Evolutionary conservation across 2,888 invertebrate genomes (phyloP).

Genomic region (Polia nebulosa): DNA sequence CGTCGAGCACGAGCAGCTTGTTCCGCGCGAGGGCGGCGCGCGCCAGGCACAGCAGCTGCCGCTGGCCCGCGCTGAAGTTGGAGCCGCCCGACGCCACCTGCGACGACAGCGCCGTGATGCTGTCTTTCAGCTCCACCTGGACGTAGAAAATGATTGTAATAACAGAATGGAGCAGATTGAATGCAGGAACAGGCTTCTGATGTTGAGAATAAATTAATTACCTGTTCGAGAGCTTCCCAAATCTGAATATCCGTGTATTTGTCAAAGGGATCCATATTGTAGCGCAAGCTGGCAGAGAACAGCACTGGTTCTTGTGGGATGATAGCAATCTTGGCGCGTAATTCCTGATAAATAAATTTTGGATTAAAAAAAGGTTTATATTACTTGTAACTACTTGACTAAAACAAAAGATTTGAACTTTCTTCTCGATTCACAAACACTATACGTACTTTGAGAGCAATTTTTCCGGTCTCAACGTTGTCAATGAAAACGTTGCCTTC

Average conservation of each 20-base stretch:
- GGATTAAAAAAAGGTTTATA: not conserved
- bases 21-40: constrained; percentile 95
- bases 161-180: not conserved
- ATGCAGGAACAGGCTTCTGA: too few relatives aligned
- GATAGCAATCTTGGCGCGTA: constrained; percentile 92
- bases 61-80: constrained; percentile 97
- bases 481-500: constrained; percentile 95
- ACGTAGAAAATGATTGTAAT: not conserved
- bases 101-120: constrained; percentile 91
- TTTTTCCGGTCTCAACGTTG: constrained; percentile 92
- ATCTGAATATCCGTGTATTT: constrained; percentile 90
- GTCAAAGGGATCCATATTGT: constrained; percentile 92
- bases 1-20: constrained; percentile 96
- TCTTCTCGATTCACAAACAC: not conserved
- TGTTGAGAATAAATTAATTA: constrained; percentile 65
- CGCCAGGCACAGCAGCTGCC: constrained; percentile 97
- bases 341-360: constrained; percentile 86
- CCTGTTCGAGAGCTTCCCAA: constrained; percentile 92
- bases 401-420: not conserved
- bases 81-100: constrained; percentile 94
- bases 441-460: constrained; percentile 92
- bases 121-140: constrained; percentile 94
- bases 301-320: constrained; percentile 92
- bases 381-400: not conserved
- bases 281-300: constrained; percentile 91